These are phyloP conservation scores for Paradoxurus hermaphroditus DNA, from an alignment of 2,113 vertebrate species.

Conservation along the genomic window DNA sequence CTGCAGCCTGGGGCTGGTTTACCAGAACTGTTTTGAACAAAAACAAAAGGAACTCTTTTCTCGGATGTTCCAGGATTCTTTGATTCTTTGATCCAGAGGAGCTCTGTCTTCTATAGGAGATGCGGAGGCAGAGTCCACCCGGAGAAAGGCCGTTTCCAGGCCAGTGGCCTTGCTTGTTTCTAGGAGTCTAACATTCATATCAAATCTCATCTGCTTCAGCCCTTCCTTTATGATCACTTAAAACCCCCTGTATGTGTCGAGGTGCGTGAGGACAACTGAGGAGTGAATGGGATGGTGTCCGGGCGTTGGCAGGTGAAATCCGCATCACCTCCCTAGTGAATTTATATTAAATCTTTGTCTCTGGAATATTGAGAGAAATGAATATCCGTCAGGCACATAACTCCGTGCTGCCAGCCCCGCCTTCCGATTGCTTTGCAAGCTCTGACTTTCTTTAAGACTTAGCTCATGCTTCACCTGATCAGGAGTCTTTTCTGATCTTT, in stretches of 20 bases:
- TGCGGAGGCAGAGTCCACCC: neutral
- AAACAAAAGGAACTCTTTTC: constrained; percentile 66
- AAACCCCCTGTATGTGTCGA: neutral
- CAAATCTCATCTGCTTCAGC: constrained; percentile 47
- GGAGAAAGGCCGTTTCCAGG: constrained; percentile 55
- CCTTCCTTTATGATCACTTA: constrained; percentile 14
- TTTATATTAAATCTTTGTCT: neutral
- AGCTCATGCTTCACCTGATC: neutral
- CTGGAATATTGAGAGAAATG: neutral
- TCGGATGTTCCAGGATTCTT: constrained; percentile 56
- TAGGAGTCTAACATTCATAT: constrained; percentile 37
- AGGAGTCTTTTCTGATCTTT: neutral
- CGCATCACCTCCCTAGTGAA: neutral
- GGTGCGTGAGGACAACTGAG: neutral
- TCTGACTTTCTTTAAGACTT: constrained; percentile 24
- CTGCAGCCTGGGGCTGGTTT: constrained; percentile 58
- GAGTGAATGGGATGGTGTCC: neutral
- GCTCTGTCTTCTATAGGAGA: constrained; percentile 15
- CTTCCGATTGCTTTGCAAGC: neutral
- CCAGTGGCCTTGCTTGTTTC: constrained; percentile 35
- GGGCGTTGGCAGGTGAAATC: neutral
- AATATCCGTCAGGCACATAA: neutral
- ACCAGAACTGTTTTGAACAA: constrained; percentile 67
- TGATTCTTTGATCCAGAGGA: constrained; percentile 61
- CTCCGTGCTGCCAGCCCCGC: rapidly evolving